A percentile compares a stretch with the other conserved stretches of the same genome.
phyloP scores from a whole-genome alignment of 2,888 invertebrate species.

The Habroteleia sp. region DNA sequence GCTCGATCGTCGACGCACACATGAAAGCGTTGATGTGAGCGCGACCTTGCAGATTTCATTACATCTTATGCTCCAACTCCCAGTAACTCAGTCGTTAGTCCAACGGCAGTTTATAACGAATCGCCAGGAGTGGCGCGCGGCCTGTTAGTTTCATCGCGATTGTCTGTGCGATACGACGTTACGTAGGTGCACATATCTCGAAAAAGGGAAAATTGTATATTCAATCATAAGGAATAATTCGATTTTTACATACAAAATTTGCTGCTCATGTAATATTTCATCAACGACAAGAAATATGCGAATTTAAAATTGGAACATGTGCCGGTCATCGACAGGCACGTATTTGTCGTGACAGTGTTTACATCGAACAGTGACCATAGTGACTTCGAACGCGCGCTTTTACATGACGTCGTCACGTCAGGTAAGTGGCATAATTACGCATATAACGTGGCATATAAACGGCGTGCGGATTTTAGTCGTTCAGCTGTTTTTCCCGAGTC shows the following conservation, averaged over 20 bases:
- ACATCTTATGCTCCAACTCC: slow-evolving; percentile 39
- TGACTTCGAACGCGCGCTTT: slow-evolving; percentile 29
- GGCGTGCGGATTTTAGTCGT: no score
- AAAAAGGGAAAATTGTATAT: background rate
- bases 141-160: slow-evolving; percentile 15
- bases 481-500: no score
- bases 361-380: slow-evolving; percentile 49
- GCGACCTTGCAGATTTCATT: slow-evolving; percentile 56
- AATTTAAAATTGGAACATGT: slow-evolving; percentile 40
- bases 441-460: no score
- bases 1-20: slow-evolving; percentile 30
- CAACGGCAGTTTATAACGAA: slow-evolving; percentile 53
- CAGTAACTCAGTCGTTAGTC: slow-evolving; percentile 35
- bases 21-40: slow-evolving; percentile 21
- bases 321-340: slow-evolving; percentile 33
- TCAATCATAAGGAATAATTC: background rate
- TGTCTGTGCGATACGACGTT: slow-evolving; percentile 31
- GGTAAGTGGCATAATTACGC: slow-evolving; percentile 28
- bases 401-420: slow-evolving; percentile 28
- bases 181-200: no score
- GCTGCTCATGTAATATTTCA: slow-evolving; percentile 20
- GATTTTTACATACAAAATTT: no score
- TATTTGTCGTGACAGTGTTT: slow-evolving; percentile 39
- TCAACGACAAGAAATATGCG: slow-evolving; percentile 2
- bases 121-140: slow-evolving; percentile 28